Conservation (phyloP, 2,888 invertebrate genomes). For the Yponomeuta cagnagella region DNA sequence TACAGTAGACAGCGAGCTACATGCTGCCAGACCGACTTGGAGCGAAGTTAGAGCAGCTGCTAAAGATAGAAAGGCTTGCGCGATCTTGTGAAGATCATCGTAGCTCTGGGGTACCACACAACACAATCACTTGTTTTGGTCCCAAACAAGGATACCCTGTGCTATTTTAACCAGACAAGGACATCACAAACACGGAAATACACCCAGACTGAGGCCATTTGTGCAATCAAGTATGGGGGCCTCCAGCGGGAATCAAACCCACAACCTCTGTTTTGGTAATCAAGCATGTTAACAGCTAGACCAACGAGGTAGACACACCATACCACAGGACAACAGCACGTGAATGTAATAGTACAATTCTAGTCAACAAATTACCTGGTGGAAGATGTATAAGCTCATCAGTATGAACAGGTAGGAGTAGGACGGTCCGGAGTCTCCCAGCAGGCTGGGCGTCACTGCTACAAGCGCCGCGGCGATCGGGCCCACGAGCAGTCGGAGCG, state of each 20-base stretch:
- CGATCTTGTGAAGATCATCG: too few relatives aligned
- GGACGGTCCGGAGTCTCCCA: conserved; percentile 71
- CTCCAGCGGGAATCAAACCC: too few relatives aligned
- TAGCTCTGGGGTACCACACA: too few relatives aligned
- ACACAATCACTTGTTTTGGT: not conserved
- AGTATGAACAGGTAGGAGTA: conserved; percentile 86
- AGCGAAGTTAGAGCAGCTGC: too few relatives aligned
- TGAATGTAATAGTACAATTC: not conserved
- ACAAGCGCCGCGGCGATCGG: conserved; percentile 89
- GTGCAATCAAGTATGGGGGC: not conserved
- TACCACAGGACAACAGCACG: too few relatives aligned
- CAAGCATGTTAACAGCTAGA: too few relatives aligned
- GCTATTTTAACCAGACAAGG: not conserved
- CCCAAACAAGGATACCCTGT: not conserved
- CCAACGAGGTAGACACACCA: too few relatives aligned
- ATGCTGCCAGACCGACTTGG: too few relatives aligned
- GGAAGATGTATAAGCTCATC: conserved; percentile 87
- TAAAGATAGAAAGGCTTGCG: too few relatives aligned
- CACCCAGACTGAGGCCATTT: not conserved
- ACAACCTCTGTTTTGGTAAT: too few relatives aligned
- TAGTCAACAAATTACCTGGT: conserved; percentile 79
- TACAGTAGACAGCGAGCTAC: too few relatives aligned
- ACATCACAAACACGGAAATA: too few relatives aligned
- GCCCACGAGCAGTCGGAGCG: conserved; percentile 90
- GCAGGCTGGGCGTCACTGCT: conserved; percentile 86